phyloP scores from a whole-genome alignment of 2,888 invertebrate genomes.

The Macrophya annulata region DNA sequence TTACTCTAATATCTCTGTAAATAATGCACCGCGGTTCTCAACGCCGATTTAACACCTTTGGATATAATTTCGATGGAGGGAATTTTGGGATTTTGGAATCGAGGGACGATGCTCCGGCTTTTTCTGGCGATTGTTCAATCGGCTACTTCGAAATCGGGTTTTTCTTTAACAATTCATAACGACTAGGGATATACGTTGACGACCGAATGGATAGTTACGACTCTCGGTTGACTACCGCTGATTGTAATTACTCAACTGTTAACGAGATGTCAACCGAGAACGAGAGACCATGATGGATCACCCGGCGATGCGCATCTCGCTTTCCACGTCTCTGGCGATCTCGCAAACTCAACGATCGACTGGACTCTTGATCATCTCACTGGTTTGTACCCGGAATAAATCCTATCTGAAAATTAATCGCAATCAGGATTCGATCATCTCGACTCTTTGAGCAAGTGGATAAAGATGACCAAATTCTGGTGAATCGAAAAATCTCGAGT shows the following conservation, averaged over 20 bases:
- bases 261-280: conserved; percentile 66
- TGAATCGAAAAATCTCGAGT: background rate
- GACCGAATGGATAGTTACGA: background rate
- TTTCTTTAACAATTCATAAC: background rate
- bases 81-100: background rate
- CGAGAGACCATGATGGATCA: conserved; percentile 65
- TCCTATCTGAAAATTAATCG: conserved; percentile 31
- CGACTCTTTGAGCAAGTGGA: background rate
- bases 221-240: conserved; percentile 53
- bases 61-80: background rate
- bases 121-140: background rate
- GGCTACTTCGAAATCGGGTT: background rate
- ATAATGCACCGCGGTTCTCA: conserved; percentile 58
- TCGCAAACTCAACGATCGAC: conserved; percentile 57
- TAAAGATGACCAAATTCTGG: background rate
- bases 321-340: conserved; percentile 57
- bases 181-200: background rate
- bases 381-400: background rate
- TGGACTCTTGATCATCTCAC: conserved; percentile 31
- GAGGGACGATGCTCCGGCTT: too few relatives aligned
- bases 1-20: conserved; percentile 60
- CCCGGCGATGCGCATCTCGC: conserved; percentile 52
- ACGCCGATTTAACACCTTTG: conserved; percentile 31
- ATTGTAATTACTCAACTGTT: conserved; percentile 68
- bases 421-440: conserved; percentile 16